A percentile compares a stretch with the other conserved stretches of the same genome.
These are phyloP conservation scores for Pammene aurita DNA, from an alignment of 2,888 invertebrate genomes.

Conservation along the genomic window DNA sequence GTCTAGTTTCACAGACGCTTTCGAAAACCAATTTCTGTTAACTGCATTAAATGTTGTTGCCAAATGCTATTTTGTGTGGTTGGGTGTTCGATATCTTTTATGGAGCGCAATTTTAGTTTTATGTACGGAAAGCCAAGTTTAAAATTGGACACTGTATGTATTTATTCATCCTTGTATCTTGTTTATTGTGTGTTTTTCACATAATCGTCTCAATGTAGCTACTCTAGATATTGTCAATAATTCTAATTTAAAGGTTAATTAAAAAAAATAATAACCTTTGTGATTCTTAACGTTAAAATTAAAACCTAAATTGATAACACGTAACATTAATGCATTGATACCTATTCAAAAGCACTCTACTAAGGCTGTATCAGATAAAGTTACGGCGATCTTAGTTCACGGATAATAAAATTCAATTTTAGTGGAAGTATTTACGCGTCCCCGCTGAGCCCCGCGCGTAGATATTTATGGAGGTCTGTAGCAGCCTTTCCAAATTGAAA, in stretches of 20 bases:
- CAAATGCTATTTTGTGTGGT: constrained; percentile 69
- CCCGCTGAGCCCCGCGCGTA: constrained; percentile 68
- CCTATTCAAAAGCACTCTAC: neutral
- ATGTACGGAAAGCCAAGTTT: constrained; percentile 18
- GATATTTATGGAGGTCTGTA: constrained; percentile 82
- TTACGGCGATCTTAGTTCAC: constrained; percentile 56
- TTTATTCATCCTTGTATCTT: neutral
- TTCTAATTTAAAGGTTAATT: no score
- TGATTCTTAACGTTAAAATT: neutral
- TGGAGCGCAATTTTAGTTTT: constrained; percentile 43
- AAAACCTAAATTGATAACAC: neutral
- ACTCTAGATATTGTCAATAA: no score
- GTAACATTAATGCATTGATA: neutral
- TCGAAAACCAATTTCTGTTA: constrained; percentile 78
- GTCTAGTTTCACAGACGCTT: constrained; percentile 64
- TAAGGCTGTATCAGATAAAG: constrained; percentile 5
- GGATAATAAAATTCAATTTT: constrained; percentile 80
- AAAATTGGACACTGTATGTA: constrained; percentile 5
- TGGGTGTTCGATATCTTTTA: constrained; percentile 49
- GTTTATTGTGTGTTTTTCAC: neutral
- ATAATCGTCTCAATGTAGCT: no score
- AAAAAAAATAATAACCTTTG: no score
- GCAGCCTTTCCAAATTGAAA: constrained; percentile 81
- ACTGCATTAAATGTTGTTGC: constrained; percentile 77
- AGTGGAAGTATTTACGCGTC: constrained; percentile 78